These are phyloP conservation scores for Ochropleura leucogaster DNA, from an alignment of 2,888 invertebrate species.

Conservation along the genomic window DNA sequence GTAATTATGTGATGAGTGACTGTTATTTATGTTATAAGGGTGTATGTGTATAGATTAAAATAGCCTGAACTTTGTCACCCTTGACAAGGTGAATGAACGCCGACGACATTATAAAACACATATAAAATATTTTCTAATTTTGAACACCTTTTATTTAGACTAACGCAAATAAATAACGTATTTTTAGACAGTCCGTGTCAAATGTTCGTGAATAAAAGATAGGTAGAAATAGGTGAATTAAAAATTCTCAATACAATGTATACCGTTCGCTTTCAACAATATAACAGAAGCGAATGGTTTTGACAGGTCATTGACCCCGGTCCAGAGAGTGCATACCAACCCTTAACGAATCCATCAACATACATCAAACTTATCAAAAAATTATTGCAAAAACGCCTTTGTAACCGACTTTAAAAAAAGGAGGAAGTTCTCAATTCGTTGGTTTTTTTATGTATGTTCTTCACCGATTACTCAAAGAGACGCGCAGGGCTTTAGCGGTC, in stretches of 20 bases:
- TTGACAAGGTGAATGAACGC: constrained; percentile 6
- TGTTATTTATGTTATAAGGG: not conserved
- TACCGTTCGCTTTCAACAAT: too few species aligned
- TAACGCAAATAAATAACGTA: not conserved
- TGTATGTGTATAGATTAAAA: not conserved
- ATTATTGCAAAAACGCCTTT: too few species aligned
- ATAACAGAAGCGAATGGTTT: not conserved
- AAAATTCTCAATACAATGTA: not conserved
- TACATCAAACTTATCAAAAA: too few species aligned
- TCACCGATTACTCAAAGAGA: too few species aligned
- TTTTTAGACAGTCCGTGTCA: constrained; percentile 5
- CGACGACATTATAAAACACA: not conserved
- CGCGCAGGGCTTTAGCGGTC: too few species aligned
- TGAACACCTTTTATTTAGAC: not conserved
- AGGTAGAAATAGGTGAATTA: not conserved
- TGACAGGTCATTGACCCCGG: not conserved
- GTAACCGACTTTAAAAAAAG: too few species aligned
- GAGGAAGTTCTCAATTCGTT: too few species aligned
- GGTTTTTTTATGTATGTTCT: too few species aligned
- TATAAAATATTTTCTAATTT: not conserved
- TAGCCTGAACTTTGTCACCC: constrained; percentile 4
- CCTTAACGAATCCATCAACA: too few species aligned
- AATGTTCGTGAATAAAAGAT: constrained; percentile 8
- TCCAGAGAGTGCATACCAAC: too few species aligned
- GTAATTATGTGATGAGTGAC: too few species aligned